phyloP scores from a whole-genome alignment of 2,888 invertebrate species.

The Drosophila hawaiiensis region DNA sequence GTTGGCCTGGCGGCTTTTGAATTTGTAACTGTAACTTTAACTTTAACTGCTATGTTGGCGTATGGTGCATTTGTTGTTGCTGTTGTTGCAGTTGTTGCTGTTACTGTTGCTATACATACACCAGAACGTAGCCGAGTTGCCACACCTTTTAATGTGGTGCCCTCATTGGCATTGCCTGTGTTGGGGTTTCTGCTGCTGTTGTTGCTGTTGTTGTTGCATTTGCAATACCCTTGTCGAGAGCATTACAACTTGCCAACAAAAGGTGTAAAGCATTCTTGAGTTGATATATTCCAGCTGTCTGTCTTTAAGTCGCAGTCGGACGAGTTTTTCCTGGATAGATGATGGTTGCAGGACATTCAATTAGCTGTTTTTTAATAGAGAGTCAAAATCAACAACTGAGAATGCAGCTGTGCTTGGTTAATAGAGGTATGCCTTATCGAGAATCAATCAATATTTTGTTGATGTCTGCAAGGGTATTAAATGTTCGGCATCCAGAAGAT shows the following conservation, averaged over 20 bases:
- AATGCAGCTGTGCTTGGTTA: not conserved
- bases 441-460: not conserved
- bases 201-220: conserved; percentile 16
- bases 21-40: conserved; percentile 66
- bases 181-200: conserved; percentile 32
- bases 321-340: not conserved
- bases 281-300: not conserved
- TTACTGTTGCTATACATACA: conserved; percentile 28
- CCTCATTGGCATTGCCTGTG: conserved; percentile 56
- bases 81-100: conserved; percentile 26
- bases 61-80: conserved; percentile 39
- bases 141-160: conserved; percentile 66
- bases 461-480: not conserved
- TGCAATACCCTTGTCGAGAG: conserved; percentile 11
- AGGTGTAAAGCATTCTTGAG: not conserved
- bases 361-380: not conserved
- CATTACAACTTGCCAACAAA: not conserved
- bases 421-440: not conserved
- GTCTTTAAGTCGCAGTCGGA: not conserved
- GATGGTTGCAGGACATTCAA: not conserved
- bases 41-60: conserved; percentile 56
- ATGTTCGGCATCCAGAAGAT: not conserved
- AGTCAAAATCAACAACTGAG: not conserved
- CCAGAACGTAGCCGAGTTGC: conserved; percentile 64
- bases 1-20: conserved; percentile 45